These are phyloP conservation scores for Pseudochirops corinnae DNA, from an alignment of 2,797 vertebrate genomes.

Conservation along the genomic window DNA sequence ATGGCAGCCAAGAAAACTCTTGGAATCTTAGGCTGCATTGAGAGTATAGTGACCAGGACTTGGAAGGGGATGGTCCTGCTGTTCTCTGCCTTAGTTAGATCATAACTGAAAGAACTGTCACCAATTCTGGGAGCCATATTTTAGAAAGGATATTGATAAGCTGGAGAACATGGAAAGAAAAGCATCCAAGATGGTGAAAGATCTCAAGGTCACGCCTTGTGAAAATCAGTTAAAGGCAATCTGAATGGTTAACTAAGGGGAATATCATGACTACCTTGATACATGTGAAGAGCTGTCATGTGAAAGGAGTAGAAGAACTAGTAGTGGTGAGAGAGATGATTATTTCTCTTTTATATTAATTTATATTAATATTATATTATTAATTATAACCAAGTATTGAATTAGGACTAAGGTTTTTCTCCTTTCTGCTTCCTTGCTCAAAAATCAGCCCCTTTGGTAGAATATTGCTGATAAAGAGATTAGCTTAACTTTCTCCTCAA, in stretches of 20 bases:
- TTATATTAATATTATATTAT: no score
- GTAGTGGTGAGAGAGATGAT: not conserved
- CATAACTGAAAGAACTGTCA: not conserved
- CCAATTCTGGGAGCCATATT: not conserved
- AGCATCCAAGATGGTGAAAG: not conserved
- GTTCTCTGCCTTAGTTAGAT: not conserved
- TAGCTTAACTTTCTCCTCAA: not conserved
- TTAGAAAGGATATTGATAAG: not conserved
- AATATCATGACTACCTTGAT: not conserved
- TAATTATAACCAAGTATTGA: not conserved
- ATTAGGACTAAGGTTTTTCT: not conserved
- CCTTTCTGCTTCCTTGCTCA: not conserved
- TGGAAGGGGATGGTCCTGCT: not conserved
- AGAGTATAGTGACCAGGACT: not conserved
- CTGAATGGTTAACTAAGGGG: not conserved
- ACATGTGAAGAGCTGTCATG: not conserved
- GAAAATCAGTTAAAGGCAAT: not conserved
- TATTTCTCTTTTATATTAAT: not conserved
- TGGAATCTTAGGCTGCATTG: not conserved
- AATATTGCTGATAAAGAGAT: not conserved
- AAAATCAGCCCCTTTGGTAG: not conserved
- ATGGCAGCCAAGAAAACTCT: not conserved
- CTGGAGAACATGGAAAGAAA: not conserved
- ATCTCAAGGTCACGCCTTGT: not conserved
- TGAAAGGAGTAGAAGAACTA: not conserved